These are phyloP conservation scores for Nasonia longicornis DNA, from an alignment of 1,140 invertebrate genomes.

Conservation along the genomic window DNA sequence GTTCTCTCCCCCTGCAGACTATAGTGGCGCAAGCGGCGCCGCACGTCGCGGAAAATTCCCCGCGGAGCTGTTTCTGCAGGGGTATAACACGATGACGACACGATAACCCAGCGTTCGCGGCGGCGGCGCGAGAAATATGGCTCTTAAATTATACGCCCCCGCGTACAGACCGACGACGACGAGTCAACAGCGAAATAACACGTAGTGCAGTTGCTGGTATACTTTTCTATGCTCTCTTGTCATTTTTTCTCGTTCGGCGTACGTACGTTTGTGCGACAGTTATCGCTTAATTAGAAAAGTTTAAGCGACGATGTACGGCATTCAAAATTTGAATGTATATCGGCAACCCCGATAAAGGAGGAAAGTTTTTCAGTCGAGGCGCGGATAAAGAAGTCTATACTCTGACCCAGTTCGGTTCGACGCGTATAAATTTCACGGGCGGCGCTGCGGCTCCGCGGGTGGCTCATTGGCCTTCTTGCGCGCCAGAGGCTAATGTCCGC, in stretches of 20 bases:
- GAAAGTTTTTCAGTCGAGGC: too few species aligned
- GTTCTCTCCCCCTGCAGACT: background rate
- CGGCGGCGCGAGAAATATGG: slow-evolving; percentile 40
- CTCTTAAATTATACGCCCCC: slow-evolving; percentile 44
- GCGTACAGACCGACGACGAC: slow-evolving; percentile 5
- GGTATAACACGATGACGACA: slow-evolving; percentile 40
- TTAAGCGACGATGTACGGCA: too few species aligned
- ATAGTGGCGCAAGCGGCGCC: slow-evolving; percentile 1
- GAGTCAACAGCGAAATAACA: slow-evolving; percentile 38
- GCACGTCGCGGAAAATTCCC: slow-evolving; percentile 26
- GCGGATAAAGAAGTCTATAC: background rate
- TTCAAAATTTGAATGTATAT: too few species aligned
- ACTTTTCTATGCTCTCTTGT: background rate
- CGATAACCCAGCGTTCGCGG: slow-evolving; percentile 38
- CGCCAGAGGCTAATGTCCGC: slow-evolving; percentile 39
- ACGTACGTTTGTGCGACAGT: too few species aligned
- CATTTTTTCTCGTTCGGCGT: slow-evolving; percentile 2
- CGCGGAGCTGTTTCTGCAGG: slow-evolving; percentile 6
- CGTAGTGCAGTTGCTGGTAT: background rate
- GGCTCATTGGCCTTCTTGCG: slow-evolving; percentile 42
- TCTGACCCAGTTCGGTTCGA: background rate
- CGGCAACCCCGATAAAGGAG: too few species aligned
- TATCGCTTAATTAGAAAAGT: too few species aligned
- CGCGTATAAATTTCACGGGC: background rate
- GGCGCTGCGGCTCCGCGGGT: background rate